Conservation (phyloP, 2,797 vertebrate genomes). For the Parambassis ranga region DNA sequence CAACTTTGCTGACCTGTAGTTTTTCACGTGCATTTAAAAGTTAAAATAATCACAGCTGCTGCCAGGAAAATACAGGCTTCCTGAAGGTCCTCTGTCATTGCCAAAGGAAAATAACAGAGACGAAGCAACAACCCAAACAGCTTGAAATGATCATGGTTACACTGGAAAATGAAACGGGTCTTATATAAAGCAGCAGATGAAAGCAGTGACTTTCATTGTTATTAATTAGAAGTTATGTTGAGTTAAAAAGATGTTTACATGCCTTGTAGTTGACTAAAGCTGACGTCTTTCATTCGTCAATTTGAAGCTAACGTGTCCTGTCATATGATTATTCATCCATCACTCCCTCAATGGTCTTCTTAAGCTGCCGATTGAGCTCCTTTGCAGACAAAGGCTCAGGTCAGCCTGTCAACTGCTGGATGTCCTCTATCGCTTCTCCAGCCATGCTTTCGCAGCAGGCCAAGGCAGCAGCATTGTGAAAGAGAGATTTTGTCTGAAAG, state of each 20-base stretch:
- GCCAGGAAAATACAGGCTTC: conserved; percentile 61
- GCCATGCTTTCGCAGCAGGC: conserved; percentile 43
- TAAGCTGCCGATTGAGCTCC: conserved; percentile 16
- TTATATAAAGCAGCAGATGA: conserved; percentile 18
- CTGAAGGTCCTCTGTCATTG: conserved; percentile 33
- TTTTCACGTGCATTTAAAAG: conserved; percentile 17
- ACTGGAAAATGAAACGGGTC: conserved; percentile 15
- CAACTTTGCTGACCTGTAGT: conserved; percentile 4
- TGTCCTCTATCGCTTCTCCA: conserved; percentile 45
- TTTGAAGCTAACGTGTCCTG: conserved; percentile 24
- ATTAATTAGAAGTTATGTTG: conserved; percentile 10
- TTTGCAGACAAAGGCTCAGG: conserved; percentile 52
- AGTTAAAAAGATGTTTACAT: conserved; percentile 10
- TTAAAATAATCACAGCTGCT: conserved; percentile 36
- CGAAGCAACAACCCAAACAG: conserved; percentile 39
- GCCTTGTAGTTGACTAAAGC: neutral
- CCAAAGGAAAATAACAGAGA: conserved; percentile 60
- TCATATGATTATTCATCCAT: conserved; percentile 14
- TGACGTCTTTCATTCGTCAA: neutral
- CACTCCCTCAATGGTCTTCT: conserved; percentile 34
- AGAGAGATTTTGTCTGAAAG: conserved; percentile 35
- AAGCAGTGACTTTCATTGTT: neutral
- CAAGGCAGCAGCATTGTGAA: conserved; percentile 44
- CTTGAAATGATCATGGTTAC: conserved; percentile 40
- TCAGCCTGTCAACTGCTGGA: conserved; percentile 47